A percentile compares a stretch with the other conserved stretches of the same genome.
Conservation (phyloP, 2,113 vertebrate genomes). For the Dromiciops gliroides region DNA sequence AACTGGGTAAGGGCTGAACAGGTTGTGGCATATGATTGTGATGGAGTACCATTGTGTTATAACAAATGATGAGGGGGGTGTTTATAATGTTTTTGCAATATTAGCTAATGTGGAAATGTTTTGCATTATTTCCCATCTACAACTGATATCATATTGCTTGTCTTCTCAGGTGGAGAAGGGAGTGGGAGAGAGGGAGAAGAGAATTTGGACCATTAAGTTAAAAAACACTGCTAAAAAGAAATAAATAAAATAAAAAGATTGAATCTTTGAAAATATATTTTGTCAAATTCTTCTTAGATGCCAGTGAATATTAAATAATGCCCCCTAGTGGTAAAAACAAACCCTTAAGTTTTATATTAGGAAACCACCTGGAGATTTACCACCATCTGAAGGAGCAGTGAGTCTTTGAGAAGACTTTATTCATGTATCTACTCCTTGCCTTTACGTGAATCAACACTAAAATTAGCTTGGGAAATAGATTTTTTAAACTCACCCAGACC, state of each 20-base stretch:
- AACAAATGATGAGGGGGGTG: background rate
- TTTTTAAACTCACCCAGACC: background rate
- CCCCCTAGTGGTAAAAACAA: background rate
- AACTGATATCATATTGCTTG: background rate
- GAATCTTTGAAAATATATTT: background rate
- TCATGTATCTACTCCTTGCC: background rate
- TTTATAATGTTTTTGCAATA: background rate
- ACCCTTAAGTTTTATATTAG: background rate
- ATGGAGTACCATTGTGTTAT: background rate
- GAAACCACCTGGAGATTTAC: background rate
- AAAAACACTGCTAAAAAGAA: background rate
- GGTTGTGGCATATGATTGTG: background rate
- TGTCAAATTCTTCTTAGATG: background rate
- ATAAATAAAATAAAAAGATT: background rate
- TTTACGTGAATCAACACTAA: background rate
- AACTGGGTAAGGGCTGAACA: background rate
- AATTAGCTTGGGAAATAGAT: background rate
- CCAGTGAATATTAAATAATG: background rate
- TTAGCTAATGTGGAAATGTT: background rate
- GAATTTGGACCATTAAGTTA: background rate
- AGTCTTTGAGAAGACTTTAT: background rate
- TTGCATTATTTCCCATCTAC: background rate
- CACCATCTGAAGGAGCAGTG: background rate
- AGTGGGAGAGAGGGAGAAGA: background rate
- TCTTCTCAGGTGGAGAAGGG: background rate